phyloP scores from a whole-genome alignment of 2,113 vertebrate species.

The Lamprologus speciosus region DNA sequence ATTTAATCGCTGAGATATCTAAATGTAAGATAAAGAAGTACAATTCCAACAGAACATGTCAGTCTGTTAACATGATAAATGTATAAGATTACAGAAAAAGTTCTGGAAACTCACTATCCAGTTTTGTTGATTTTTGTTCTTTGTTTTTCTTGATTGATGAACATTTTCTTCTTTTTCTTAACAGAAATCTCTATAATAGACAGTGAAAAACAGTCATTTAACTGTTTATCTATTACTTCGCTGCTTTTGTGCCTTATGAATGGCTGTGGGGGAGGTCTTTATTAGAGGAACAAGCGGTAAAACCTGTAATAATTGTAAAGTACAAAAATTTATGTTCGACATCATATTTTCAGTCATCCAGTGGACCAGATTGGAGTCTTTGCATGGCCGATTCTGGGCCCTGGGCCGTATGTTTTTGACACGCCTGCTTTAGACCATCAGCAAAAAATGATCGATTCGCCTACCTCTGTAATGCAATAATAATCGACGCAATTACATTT shows the following conservation, averaged over 20 bases:
- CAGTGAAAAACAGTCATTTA: background rate
- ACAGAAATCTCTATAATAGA: background rate
- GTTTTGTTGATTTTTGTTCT: background rate
- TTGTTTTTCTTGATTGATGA: background rate
- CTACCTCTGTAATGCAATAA: background rate
- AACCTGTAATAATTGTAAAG: background rate
- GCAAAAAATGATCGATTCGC: background rate
- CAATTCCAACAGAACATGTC: background rate
- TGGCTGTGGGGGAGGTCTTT: background rate
- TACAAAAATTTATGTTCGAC: background rate
- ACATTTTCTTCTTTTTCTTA: background rate
- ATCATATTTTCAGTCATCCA: background rate
- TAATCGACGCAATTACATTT: background rate
- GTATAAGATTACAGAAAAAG: background rate
- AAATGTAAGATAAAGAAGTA: background rate
- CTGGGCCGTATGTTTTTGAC: background rate
- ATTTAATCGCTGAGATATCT: background rate
- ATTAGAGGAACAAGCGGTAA: background rate
- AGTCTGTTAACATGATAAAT: background rate
- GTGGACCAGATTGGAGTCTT: background rate
- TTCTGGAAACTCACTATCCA: background rate
- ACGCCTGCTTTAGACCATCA: background rate
- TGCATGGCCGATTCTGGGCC: background rate
- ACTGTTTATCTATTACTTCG: background rate
- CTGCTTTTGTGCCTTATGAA: background rate